Evolutionary conservation across 2,888 invertebrate genomes (phyloP), one percentile per base, ranked within the genome.

Genomic region (Xestobium rufovillosum): DNA sequence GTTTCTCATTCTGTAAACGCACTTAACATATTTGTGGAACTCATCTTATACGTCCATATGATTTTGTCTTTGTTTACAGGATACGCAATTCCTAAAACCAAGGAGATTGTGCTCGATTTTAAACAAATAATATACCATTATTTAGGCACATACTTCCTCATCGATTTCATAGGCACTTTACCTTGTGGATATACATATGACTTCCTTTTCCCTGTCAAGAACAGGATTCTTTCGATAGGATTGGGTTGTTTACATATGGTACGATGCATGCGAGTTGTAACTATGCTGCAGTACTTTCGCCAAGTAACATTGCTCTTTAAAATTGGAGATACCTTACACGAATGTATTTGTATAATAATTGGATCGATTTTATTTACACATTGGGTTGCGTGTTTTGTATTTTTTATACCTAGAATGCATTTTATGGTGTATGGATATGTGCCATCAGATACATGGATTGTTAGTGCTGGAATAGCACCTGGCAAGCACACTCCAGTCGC

Each of bases 311-410:
- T 10, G 3, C 26, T 31, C 4, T 30, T 37, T 11, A 29, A 23
- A n/a, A 16, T 39, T 9, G 26, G 30, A 2, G 41, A 43, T 10
- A 34, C 39, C 10, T 3, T 36, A 26, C 4, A 36, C 25, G 34
- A 36, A 11, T 39, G 39, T 31, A 33, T 39, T 4, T 32, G 31
- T 6, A 35, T 51, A 13, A 31, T 39, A 9, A 10, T 50, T 11
- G 14, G 41, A 3, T 37, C 42, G 0, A 14, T 41, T 12, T 36
- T 38, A 15, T 17, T 48, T 4, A 29, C 48, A 3, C 51, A 51
- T 17, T 49, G 47, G 48, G 49, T 44, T 38, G 33, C 47, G 4
- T 51, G 51, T 27, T 14, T 41, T 1, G 31, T 48, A 14, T 45
- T 42, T 26, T 29, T 40, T 4, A 16, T 49, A 4, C 47, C 51